Base-by-base conservation (phyloP, 2,797 vertebrate genomes). In the Perodicticus potto region DNA sequence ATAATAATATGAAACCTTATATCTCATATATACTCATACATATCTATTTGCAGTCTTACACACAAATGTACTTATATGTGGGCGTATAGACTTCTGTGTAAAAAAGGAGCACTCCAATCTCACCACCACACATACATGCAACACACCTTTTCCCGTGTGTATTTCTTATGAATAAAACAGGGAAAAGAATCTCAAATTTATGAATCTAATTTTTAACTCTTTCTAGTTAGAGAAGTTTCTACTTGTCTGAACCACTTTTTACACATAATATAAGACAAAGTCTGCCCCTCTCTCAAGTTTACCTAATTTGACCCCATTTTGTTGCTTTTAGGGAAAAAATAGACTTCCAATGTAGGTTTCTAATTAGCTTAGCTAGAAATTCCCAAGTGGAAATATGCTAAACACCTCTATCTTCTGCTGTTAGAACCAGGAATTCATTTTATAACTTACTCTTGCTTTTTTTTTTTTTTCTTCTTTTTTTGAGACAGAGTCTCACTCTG, bases 331-430 rank as follows among this genome's bases (percentile, higher is more conserved):
- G 7, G 12, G 34, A 43, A 13, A 85, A 91, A 78, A n/a, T 17
- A 25, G 27, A 81, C 40, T 90, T 84, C 27, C 61, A 43, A 1
- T 23, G 10, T 61, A 76, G 27, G 4, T 86, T 70, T 95, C 57
- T 59, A 80, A 91, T 40, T 37, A 91, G n/a, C 72, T 95, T 55
- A 45, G 23, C 9, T 23, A 43, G 43, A 73, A 77, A 69, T 65
- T 76, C 14, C 45, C 81, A 53, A 83, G 49, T 87, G 27, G 74
- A 89, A 89, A 73, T 77, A 70, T 61, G 13, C 45, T 78, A 78
- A 96, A 86, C 29, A 55, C 37, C 67, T 93, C 95, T 53, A 76
- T 34, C 86, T 91, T 49, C 63, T 94, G 63, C 76, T 94, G 37
- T 76, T 91, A 93, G 55, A 81, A 95, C 72, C 72, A 83, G 89